Evolutionary conservation across 2,888 invertebrate genomes (phyloP), one percentile per base, ranked within the genome.

Genomic region (Campoplex nolae): DNA sequence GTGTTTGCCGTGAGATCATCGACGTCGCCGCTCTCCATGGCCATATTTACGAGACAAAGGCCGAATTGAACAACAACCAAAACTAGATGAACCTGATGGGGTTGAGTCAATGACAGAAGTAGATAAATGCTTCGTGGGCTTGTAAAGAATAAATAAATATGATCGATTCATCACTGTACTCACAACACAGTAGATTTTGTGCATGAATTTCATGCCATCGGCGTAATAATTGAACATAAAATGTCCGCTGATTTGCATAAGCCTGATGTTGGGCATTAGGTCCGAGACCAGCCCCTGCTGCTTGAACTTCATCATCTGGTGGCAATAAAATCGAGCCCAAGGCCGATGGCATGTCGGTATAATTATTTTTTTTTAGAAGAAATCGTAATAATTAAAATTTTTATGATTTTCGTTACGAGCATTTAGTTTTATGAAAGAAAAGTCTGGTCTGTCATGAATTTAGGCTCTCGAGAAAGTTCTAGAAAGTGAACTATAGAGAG

Each of bases 221-320:
- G 94, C 92, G 90, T 97, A 96, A 91, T 97, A 98, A 92, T 97
- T 97, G 93, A 97, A 97, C 93, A 98, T 95, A 91, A 97, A 98
- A 92, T 98, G 97, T 4, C 98, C 98, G 6, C 96, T 95, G 48
- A 95, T 95, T 93, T 97, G 97, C 97, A 98, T 97, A 87, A 97
- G 93, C 90, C 96, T 96, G 91, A 98, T 97, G 92, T 97, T 97
- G 67, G 98, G 97, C 97, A 97, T 96, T 91, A 98, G 95, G 94
- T 98, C 98, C 93, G 97, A 96, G 95, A 98, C 97, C 76, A 98
- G 96, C 94, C 98, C 98, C 89, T 95, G 94, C 87, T 95, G 95
- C 92, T 95, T 95, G 93, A 95, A 95, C 95, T 95, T 95, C 95
- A 95, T 95, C 95, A 95, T 95, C 95, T 95, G 90, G 42, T 35